Conservation (phyloP, 2,113 vertebrate species). For the Microtus pennsylvanicus region DNA sequence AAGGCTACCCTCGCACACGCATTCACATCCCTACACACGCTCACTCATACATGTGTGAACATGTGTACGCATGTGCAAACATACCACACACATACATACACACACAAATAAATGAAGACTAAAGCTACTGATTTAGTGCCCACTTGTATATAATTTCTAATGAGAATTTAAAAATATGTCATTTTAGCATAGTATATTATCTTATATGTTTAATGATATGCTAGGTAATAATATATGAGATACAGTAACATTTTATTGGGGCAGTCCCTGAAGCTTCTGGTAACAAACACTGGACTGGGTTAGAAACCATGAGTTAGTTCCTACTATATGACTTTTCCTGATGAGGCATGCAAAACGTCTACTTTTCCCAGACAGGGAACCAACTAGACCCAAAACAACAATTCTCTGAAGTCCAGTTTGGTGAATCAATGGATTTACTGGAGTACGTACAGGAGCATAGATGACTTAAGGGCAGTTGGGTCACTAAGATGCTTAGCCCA, state of each 20-base stretch:
- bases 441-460: not conserved
- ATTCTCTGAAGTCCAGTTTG: not conserved
- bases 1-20: not conserved
- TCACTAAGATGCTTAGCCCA: not conserved
- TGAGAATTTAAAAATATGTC: not conserved
- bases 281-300: not conserved
- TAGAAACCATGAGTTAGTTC: not conserved
- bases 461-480: too few relatives aligned
- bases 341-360: not conserved
- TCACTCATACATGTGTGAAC: not conserved
- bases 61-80: not conserved
- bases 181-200: not conserved
- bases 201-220: not conserved
- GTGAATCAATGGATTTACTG: not conserved
- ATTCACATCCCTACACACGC: not conserved
- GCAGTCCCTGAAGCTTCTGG: not conserved
- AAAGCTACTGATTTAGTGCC: not conserved
- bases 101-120: not conserved
- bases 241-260: not conserved
- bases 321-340: not conserved
- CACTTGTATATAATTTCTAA: not conserved
- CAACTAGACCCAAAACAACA: not conserved
- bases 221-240: not conserved
- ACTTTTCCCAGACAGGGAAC: not conserved
- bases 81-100: not conserved